Evolutionary conservation across 2,113 vertebrate genomes (phyloP), one percentile per base, ranked within the genome.

Genomic region (Otis tarda): DNA sequence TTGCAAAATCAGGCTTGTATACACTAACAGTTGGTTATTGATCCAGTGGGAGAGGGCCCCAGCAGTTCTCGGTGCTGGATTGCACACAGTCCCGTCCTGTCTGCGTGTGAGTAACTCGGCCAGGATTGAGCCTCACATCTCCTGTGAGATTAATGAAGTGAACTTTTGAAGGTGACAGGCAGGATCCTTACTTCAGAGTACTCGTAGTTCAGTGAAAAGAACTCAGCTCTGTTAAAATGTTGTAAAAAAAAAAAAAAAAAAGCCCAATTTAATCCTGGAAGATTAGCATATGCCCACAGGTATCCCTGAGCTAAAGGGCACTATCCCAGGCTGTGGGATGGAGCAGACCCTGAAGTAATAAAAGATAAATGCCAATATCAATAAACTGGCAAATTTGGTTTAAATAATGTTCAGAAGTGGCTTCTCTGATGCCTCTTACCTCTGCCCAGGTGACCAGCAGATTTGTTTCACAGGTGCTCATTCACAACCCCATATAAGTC

Each of bases 101-200:
- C 63, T 77, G 47, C 64, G 57, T 14, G 4, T 28, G 67, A 55
- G 12, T 41, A 93, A 83, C 55, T 53, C 74, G 43, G 20, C 30
- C 57, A 85, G n/a, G n/a, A 69, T 20, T 22, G 75, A 76, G 43
- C 75, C 33, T 53, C 14, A 1, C 15, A 24, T 57, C 47, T 74
- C 70, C 59, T 63, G 15, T 78, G 85, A 86, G 77, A 95, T 52
- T 63, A 77, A 90, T 83, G 64, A 59, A 67, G 76, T 52, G 85
- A 96, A 93, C 90, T 92, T 93, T 65, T 20, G 39, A 81, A 83
- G 79, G 50, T 68, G 88, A 63, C 71, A 93, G 79, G 35, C 25
- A 37, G 52, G 57, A 41, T 55, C 56, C 68, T 92, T 67, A 67
- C 77, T 69, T 69, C 14, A 9, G 78, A 47, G 16, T 23, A 43